Evolutionary conservation across 2,797 vertebrate species (phyloP), one percentile per base, ranked within the genome.

Genomic region (Bovichtus diacanthus): DNA sequence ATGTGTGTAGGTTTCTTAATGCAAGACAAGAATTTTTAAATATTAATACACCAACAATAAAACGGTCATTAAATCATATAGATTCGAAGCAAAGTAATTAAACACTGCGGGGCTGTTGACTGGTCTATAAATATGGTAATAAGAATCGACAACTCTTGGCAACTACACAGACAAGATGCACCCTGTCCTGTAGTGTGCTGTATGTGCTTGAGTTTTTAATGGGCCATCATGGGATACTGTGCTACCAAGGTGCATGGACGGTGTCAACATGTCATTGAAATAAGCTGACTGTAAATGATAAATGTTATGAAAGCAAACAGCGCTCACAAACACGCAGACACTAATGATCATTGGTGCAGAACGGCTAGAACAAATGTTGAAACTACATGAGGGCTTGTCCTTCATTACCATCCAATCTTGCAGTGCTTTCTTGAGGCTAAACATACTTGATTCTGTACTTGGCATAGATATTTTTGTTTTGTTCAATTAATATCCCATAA

Each of bases 121-220:
- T 9, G 41, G 53, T 76, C 25, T 31, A 36, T 68, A 54, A 80
- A 68, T 66, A 58, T 29, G 3, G 2, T 72, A 39, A 84, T 79
- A 71, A 50, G 19, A 77, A 63, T 65, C 23, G 6, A 54, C 27
- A 41, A 72, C 19, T 61, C 21, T 67, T 53, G 18, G 50, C 31
- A 51, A 12, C 23, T 29, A 10, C 58, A 65, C 23, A 56, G 34
- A 47, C 54, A 39, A 46, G 43, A 60, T 38, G 41, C 8, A 0
- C 19, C 53, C 9, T 63, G 55, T 55, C 4, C 25, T 61, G 46
- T 27, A 19, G 41, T 60, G 38, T 27, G 23, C 19, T 44, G 27
- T 21, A 25, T 55, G 41, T 58, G 39, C 36, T 61, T 58, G 9
- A 50, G 34, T 13, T 75, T 64, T 36, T n/a, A 51, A 43, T 65